Evolutionary conservation across 1,140 invertebrate genomes (phyloP).

Genomic region (Lasaia peninsularis): DNA sequence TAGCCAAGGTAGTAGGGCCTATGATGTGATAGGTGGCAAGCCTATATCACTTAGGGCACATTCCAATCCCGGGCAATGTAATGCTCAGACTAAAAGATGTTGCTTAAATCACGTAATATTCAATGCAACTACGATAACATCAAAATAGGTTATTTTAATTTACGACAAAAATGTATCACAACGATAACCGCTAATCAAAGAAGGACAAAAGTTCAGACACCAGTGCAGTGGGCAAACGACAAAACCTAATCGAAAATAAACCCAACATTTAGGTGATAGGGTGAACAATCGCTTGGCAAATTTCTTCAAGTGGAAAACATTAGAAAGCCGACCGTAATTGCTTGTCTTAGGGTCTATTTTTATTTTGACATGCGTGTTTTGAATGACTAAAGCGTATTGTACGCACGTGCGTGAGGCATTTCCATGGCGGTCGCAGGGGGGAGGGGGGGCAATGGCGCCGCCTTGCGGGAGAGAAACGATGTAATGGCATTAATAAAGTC

Average conservation of each 20-base stretch:
- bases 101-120: neutral
- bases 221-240: constrained; percentile 52
- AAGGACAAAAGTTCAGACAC: constrained; percentile 73
- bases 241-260: neutral
- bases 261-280: constrained; percentile 46
- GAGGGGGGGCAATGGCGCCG: constrained; percentile 46
- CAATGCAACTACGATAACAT: constrained; percentile 3
- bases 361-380: constrained; percentile 30
- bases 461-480: constrained; percentile 63
- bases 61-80: no score
- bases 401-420: constrained; percentile 67
- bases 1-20: no score
- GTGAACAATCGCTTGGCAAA: constrained; percentile 48
- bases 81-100: no score
- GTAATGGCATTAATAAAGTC: constrained; percentile 62
- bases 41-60: no score
- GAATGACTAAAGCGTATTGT: constrained; percentile 50
- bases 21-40: no score
- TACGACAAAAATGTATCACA: constrained; percentile 19
- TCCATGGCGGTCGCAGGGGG: constrained; percentile 28
- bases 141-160: constrained; percentile 7
- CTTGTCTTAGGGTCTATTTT: constrained; percentile 43
- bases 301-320: constrained; percentile 23
- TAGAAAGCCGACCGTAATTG: constrained; percentile 34
- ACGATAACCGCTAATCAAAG: constrained; percentile 71